These are phyloP conservation scores for Orbicella faveolata DNA, from an alignment of 64 coral and sea anemone genomes.

Conservation along the genomic window DNA sequence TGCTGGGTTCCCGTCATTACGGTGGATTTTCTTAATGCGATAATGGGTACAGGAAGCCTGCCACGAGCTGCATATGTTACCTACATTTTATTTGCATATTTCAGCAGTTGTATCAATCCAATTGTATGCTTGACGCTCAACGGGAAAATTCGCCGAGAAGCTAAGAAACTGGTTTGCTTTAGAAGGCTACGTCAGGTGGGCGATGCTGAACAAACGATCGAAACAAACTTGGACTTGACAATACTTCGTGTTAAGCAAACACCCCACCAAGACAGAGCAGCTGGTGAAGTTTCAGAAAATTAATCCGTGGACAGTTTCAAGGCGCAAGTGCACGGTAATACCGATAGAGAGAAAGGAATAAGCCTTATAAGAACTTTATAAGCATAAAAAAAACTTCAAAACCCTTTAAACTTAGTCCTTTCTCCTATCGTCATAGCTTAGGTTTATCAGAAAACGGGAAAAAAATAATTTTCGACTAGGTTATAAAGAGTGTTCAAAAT, in stretches of 20 bases:
- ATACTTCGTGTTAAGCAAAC: neutral
- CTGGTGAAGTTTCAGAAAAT: neutral
- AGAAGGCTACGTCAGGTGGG: neutral
- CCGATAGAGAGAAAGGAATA: no score
- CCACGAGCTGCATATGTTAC: constrained; percentile 14
- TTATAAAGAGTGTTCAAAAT: no score
- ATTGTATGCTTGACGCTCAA: constrained; percentile 1
- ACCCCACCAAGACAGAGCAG: neutral
- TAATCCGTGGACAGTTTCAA: neutral
- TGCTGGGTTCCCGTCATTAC: constrained; percentile 32
- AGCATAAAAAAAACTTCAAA: no score
- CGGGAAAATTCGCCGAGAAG: neutral
- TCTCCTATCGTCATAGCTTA: no score
- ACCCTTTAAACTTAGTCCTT: no score
- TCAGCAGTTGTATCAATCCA: constrained; percentile 30
- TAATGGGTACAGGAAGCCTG: neutral
- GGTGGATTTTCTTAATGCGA: constrained; percentile 29
- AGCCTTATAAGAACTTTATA: no score
- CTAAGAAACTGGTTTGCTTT: neutral
- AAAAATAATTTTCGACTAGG: no score
- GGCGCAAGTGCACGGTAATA: no score
- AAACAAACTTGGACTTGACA: neutral
- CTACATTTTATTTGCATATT: constrained; percentile 5
- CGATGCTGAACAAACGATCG: neutral
- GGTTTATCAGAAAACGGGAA: no score